These are phyloP conservation scores for Amiota mariae DNA, from an alignment of 2,888 invertebrate genomes.

Conservation along the genomic window DNA sequence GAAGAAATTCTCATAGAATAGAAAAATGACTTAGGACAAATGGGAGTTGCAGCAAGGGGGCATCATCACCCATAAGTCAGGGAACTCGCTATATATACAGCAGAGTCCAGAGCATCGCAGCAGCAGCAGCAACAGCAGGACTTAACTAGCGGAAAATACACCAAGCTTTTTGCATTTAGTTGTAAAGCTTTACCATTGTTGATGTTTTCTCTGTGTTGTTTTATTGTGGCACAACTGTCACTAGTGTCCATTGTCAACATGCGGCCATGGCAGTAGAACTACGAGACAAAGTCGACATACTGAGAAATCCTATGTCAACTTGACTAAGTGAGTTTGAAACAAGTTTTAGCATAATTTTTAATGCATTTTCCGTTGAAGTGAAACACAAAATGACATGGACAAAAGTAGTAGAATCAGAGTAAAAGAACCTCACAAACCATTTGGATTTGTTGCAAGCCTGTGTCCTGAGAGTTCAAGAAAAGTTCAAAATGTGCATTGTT, in stretches of 20 bases:
- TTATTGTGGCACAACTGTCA: too few species aligned
- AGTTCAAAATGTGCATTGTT: not conserved
- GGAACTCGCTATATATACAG: too few species aligned
- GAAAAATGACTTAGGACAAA: not conserved
- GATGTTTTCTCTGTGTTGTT: too few species aligned
- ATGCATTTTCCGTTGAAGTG: conserved; percentile 49
- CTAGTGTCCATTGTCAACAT: too few species aligned
- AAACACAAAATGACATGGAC: not conserved
- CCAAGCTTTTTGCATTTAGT: too few species aligned
- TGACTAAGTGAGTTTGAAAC: conserved; percentile 22
- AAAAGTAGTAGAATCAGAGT: not conserved
- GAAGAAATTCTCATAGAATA: not conserved
- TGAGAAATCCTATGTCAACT: too few species aligned
- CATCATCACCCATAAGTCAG: too few species aligned
- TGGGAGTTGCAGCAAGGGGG: too few species aligned
- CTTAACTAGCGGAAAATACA: too few species aligned
- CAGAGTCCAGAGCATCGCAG: not conserved
- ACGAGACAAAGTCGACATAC: too few species aligned
- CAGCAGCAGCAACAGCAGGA: not conserved
- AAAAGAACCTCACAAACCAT: not conserved
- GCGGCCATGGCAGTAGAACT: too few species aligned
- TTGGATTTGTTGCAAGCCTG: conserved; percentile 7
- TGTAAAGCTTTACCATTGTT: too few species aligned
- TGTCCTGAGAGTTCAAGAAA: not conserved
- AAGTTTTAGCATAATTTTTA: conserved; percentile 53